These are phyloP conservation scores for Noturus placidus DNA, from an alignment of 2,113 vertebrate species.

Conservation along the genomic window DNA sequence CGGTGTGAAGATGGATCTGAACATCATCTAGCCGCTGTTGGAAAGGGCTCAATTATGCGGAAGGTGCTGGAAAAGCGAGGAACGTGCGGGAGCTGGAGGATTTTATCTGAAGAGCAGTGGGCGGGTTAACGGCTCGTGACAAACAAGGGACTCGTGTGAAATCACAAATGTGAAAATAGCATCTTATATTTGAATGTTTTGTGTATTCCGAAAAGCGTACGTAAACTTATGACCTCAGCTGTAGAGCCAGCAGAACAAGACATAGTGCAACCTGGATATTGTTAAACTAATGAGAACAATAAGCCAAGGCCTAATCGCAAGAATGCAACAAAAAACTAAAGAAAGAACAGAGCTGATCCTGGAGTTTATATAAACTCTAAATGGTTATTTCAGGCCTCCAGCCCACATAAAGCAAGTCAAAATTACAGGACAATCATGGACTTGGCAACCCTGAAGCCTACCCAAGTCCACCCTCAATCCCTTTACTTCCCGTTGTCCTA, in stretches of 20 bases:
- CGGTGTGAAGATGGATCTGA: too few relatives aligned
- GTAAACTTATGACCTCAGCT: too few relatives aligned
- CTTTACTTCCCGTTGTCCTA: neutral
- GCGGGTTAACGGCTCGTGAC: too few relatives aligned
- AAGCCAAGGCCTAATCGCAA: neutral
- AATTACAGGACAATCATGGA: neutral
- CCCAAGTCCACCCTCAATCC: neutral
- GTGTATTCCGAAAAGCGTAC: too few relatives aligned
- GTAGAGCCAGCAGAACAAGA: neutral
- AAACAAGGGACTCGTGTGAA: too few relatives aligned
- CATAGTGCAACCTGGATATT: neutral
- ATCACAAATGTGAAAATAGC: too few relatives aligned
- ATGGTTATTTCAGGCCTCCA: neutral
- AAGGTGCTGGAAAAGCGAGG: too few relatives aligned
- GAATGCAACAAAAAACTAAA: neutral
- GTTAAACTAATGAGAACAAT: neutral
- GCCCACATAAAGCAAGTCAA: neutral
- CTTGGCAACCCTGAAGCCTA: neutral
- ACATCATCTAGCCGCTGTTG: too few relatives aligned
- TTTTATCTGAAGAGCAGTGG: too few relatives aligned
- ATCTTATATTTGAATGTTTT: too few relatives aligned
- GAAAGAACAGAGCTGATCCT: neutral
- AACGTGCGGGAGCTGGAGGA: too few relatives aligned
- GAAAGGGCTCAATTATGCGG: too few relatives aligned
- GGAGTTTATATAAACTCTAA: neutral